Percentiles rank a stretch among this genome's conserved stretches.
phyloP scores from a whole-genome alignment of 2,888 invertebrate species.

The Leistus spinibarbis region DNA sequence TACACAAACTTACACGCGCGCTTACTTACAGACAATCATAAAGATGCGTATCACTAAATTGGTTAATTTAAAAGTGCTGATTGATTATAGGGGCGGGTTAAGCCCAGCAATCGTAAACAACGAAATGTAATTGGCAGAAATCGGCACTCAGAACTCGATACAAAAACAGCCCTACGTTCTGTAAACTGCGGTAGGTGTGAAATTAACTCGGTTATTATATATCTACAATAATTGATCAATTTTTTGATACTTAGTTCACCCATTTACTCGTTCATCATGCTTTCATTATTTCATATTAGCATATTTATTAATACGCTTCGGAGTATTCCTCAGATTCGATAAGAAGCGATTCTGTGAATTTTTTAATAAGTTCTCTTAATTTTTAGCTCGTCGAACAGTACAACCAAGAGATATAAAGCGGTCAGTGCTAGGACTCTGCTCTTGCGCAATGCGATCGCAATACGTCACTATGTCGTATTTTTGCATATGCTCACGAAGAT shows the following conservation, averaged over 20 bases:
- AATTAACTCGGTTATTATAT: constrained; percentile 6
- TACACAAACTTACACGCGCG: neutral
- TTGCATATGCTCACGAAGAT: too few relatives aligned
- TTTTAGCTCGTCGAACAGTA: neutral
- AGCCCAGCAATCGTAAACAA: constrained; percentile 27
- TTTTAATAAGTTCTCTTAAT: neutral
- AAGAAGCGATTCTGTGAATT: neutral
- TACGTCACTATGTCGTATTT: too few relatives aligned
- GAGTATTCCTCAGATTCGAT: neutral
- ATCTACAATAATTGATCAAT: constrained; percentile 13
- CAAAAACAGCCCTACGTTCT: neutral
- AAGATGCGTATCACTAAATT: constrained; percentile 52
- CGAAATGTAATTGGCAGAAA: constrained; percentile 36
- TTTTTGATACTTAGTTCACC: neutral
- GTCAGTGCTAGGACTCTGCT: too few relatives aligned
- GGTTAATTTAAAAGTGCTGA: constrained; percentile 54
- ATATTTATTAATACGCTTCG: constrained; percentile 24
- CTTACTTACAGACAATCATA: constrained; percentile 8
- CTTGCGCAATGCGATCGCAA: too few relatives aligned
- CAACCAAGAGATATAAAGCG: too few relatives aligned
- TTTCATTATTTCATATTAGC: constrained; percentile 32
- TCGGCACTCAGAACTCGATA: constrained; percentile 6
- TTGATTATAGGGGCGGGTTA: constrained; percentile 32
- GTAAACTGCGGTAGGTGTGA: neutral
- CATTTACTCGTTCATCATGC: neutral